Conservation (phyloP, 2,797 vertebrate genomes). For the Pseudocheirus occidentalis region DNA sequence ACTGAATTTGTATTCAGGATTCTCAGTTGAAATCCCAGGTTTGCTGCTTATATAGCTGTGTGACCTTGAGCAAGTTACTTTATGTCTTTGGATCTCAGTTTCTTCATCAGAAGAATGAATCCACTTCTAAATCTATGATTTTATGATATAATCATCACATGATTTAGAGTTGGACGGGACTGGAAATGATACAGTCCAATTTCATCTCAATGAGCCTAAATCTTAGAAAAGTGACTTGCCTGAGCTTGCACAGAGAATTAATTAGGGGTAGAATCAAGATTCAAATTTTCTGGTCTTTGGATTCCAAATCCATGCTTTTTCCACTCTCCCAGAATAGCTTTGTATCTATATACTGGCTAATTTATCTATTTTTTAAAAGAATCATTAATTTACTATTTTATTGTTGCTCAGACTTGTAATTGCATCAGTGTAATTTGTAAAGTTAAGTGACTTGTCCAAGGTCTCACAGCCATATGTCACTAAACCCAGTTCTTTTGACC, state of each 20-base stretch:
- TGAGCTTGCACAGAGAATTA: neutral
- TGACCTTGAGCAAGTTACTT: neutral
- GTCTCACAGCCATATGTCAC: neutral
- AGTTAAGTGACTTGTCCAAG: neutral
- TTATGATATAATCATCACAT: neutral
- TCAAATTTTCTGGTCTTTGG: neutral
- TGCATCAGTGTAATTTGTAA: neutral
- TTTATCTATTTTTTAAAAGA: neutral
- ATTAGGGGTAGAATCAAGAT: neutral
- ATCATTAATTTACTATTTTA: neutral
- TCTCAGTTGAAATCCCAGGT: neutral
- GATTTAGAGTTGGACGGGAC: neutral
- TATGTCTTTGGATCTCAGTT: neutral
- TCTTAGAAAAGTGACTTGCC: neutral
- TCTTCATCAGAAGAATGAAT: neutral
- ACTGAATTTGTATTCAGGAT: neutral
- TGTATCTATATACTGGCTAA: neutral
- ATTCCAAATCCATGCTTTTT: neutral
- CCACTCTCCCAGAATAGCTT: neutral
- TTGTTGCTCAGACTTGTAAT: neutral
- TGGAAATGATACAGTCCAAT: neutral
- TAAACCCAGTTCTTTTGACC: neutral
- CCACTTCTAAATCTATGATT: neutral
- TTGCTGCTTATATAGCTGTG: neutral
- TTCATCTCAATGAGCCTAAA: neutral